Percentiles rank a stretch among this genome's conserved stretches.
phyloP scores from a whole-genome alignment of 2,113 vertebrate species.

The Puma concolor region DNA sequence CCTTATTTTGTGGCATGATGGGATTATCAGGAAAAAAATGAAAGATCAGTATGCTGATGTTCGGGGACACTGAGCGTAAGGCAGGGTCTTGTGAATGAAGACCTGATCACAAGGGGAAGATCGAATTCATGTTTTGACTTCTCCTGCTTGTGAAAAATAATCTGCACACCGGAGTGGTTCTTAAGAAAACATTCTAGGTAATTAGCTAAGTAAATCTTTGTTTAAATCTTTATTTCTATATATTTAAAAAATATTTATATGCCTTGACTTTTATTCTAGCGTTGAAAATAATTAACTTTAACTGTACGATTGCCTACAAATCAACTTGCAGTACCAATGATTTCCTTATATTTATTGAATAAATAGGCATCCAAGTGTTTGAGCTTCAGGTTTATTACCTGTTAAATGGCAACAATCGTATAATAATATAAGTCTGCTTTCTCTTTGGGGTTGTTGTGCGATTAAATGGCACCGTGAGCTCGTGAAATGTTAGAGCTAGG shows the following conservation, averaged over 20 bases:
- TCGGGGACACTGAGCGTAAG: neutral
- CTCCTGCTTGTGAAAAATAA: neutral
- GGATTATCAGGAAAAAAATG: neutral
- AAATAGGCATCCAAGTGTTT: neutral
- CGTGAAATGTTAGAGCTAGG: neutral
- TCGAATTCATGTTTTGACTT: neutral
- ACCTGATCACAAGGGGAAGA: neutral
- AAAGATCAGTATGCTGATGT: neutral
- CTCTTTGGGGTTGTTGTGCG: neutral
- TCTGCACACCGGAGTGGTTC: neutral
- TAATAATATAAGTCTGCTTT: neutral
- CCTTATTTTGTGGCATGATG: neutral
- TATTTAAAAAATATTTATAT: neutral
- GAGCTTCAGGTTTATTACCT: neutral
- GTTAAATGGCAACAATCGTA: neutral
- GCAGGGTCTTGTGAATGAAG: neutral
- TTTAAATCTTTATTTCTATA: neutral
- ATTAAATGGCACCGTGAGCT: neutral
- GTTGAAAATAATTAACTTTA: neutral
- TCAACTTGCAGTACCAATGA: neutral
- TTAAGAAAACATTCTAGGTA: conserved; percentile 15
- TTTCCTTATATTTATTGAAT: neutral
- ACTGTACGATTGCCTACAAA: neutral
- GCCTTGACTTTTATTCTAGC: neutral
- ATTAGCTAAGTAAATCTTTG: neutral